These are phyloP conservation scores for Lasioglossum figueresi DNA, from an alignment of 2,888 invertebrate genomes.

Conservation along the genomic window DNA sequence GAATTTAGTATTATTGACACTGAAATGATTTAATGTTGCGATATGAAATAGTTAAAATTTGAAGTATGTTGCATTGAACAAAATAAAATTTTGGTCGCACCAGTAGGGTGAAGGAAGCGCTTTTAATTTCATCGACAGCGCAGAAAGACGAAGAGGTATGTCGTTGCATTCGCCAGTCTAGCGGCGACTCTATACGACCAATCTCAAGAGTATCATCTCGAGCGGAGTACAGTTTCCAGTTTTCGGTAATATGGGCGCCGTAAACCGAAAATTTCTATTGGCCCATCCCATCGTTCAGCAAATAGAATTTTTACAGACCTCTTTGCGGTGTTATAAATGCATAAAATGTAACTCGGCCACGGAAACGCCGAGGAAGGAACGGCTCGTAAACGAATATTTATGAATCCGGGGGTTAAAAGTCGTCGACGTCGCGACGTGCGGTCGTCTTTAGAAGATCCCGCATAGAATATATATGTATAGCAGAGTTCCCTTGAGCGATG, in stretches of 20 bases:
- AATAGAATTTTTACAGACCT: conserved; percentile 9
- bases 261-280: conserved; percentile 13
- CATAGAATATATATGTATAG: conserved; percentile 24
- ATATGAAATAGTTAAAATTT: neutral
- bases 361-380: neutral
- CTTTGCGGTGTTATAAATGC: neutral
- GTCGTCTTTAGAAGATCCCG: conserved; percentile 16
- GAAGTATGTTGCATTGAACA: too few relatives aligned
- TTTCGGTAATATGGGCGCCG: neutral
- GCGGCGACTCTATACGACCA: neutral
- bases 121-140: neutral
- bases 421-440: conserved; percentile 20
- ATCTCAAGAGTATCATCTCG: neutral
- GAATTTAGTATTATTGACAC: too few relatives aligned
- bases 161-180: neutral
- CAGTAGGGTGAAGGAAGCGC: neutral
- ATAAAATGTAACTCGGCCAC: conserved; percentile 22
- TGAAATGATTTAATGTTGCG: neutral
- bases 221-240: neutral
- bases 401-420: conserved; percentile 27
- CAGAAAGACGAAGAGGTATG: neutral
- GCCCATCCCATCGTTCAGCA: neutral
- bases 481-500: neutral
- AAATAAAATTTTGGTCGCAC: neutral
- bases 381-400: conserved; percentile 41